These are phyloP conservation scores for Trachelus iudaicus DNA, from an alignment of 2,888 invertebrate species.

Conservation along the genomic window DNA sequence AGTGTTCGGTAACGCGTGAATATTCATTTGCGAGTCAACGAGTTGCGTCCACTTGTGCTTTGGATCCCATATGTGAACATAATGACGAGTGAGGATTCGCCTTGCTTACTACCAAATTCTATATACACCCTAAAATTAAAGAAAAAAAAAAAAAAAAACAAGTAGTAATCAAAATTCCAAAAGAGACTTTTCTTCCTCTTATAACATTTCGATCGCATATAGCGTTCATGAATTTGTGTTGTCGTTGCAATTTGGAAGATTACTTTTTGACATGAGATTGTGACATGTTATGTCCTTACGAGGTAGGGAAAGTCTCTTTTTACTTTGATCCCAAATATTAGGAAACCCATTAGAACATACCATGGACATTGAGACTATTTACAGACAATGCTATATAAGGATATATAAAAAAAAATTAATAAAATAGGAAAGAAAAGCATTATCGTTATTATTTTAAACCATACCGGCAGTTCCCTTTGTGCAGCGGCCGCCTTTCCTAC, in stretches of 20 bases:
- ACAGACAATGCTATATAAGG: constrained; percentile 16
- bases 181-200: background rate
- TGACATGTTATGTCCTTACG: background rate
- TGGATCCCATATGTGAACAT: background rate
- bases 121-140: constrained; percentile 2
- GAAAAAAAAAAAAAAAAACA: background rate
- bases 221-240: background rate
- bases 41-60: background rate
- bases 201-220: background rate
- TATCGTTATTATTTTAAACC: constrained; percentile 65
- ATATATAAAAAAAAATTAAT: constrained; percentile 25
- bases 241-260: background rate
- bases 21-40: background rate
- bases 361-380: constrained; percentile 28
- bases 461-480: constrained; percentile 99
- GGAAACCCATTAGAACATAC: constrained; percentile 20
- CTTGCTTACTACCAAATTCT: constrained; percentile 1
- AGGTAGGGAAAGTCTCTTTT: background rate
- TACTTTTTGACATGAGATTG: background rate
- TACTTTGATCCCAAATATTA: constrained; percentile 1
- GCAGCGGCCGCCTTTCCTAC: constrained; percentile 96
- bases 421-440: constrained; percentile 42
- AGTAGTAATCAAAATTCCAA: background rate
- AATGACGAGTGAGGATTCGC: background rate
- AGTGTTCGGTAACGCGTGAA: background rate